Evolutionary conservation across 2,888 invertebrate species (phyloP), one percentile per base, ranked within the genome.

Genomic region (Aproaerema taeniolella): DNA sequence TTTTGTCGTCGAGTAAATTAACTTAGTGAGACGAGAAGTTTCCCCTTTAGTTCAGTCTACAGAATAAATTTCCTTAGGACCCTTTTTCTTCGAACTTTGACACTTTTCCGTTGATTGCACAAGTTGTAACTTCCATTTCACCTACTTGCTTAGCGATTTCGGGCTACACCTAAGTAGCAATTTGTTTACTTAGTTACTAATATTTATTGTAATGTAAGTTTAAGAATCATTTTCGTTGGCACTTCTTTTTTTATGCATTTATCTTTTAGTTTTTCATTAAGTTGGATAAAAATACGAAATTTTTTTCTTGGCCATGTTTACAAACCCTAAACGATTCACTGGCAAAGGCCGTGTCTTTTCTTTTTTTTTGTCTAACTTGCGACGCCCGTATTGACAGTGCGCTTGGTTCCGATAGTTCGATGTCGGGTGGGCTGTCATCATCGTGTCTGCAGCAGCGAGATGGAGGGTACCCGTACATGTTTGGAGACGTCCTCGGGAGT

Each of bases 391-490:
- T 47, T 50, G 45, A 51, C 45, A 48, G 43, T 53, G 42, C 39
- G n/a, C 17, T 53, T 51, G 38, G 52, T 58, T 55, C 48, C 88
- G 83, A 55, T 89, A 96, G 96, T 82, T 93, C 95, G 46, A 96
- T 96, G 95, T 91, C 95, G 39, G 92, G 92, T 53, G 94, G 94
- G 55, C 90, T 93, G 88, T 90, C 91, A 56, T 92, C 92, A 58
- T 95, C 92, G 76, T 96, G 93, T 76, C 91, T 93, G 57, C 96
- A 94, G 75, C 95, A 95, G 79, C 88, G 94, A 42, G 92, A 94
- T 67, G 81, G 89, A 52, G 93, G 92, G 39, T 95, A 95, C 79
- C 95, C 95, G 25, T 96, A 96, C 88, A 96, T 96, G 93, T 96
- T 96, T 81, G 93, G 94, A 58, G 95, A 96, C 82, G 95, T 95